Percentiles rank a stretch among this genome's conserved stretches.
These are phyloP conservation scores for Nasonia longicornis DNA, from an alignment of 1,140 invertebrate genomes.

Conservation along the genomic window DNA sequence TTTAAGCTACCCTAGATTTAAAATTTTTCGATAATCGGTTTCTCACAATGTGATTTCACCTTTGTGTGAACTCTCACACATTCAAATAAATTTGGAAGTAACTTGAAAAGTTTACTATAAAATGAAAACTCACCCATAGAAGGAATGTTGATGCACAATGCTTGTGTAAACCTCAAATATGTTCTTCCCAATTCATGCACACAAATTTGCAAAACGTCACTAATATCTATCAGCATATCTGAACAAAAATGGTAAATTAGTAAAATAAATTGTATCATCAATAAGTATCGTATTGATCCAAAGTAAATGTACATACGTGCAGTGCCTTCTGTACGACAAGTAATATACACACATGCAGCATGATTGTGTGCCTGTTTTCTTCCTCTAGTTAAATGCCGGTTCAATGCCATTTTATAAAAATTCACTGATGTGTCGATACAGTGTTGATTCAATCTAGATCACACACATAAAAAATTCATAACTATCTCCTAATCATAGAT, in stretches of 20 bases:
- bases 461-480: conserved; percentile 35
- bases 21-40: too few species aligned
- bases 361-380: conserved; percentile 91
- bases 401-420: conserved; percentile 97
- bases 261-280: conserved; percentile 37
- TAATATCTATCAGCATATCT: conserved; percentile 98
- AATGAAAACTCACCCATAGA: conserved; percentile 81
- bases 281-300: neutral
- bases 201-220: conserved; percentile 95
- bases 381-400: conserved; percentile 88
- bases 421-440: conserved; percentile 94
- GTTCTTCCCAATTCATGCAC: conserved; percentile 95
- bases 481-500: conserved; percentile 19
- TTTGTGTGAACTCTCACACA: too few species aligned
- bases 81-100: too few species aligned
- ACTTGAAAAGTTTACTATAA: neutral
- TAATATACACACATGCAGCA: conserved; percentile 98
- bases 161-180: conserved; percentile 89
- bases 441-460: conserved; percentile 83
- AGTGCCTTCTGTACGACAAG: conserved; percentile 93
- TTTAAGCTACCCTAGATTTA: too few species aligned
- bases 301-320: conserved; percentile 83
- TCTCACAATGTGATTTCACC: too few species aligned
- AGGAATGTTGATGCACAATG: conserved; percentile 93
- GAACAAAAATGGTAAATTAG: conserved; percentile 33